A percentile compares a stretch with the other conserved stretches of the same genome.
Evolutionary conservation across 2,113 vertebrate species (phyloP).

Genomic region (Archilochus colubris): DNA sequence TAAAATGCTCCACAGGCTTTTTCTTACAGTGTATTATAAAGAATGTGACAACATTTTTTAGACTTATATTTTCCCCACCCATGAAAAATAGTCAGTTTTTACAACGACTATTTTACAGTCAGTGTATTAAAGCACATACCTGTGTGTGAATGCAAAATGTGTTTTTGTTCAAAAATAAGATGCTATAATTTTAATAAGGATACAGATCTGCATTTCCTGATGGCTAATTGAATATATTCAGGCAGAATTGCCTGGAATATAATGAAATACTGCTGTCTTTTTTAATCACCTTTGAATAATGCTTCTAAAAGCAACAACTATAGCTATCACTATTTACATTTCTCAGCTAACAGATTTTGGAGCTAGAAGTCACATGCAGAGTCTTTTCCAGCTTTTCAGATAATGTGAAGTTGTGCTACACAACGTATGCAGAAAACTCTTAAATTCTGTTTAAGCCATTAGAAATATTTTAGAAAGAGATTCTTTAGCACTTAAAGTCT

Average conservation of each 20-base stretch:
- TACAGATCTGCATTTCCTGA: not conserved
- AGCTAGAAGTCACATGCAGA: not conserved
- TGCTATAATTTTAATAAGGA: not conserved
- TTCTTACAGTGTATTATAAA: too few relatives aligned
- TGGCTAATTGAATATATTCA: not conserved
- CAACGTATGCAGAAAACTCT: not conserved
- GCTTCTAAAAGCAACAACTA: not conserved
- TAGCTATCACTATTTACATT: not conserved
- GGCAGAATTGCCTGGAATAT: not conserved
- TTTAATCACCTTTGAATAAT: not conserved
- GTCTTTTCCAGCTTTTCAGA: not conserved
- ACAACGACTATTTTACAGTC: not conserved
- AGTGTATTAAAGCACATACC: not conserved
- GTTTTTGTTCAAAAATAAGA: not conserved
- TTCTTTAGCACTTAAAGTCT: not conserved
- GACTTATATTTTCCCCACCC: too few relatives aligned
- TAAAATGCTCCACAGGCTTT: too few relatives aligned
- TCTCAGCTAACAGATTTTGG: not conserved
- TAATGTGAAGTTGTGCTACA: not conserved
- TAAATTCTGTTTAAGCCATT: not conserved
- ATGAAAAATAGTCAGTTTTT: too few relatives aligned
- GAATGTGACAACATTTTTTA: too few relatives aligned
- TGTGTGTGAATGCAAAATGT: not conserved
- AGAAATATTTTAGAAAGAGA: not conserved
- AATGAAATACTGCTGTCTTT: not conserved